Evolutionary conservation across 2,888 invertebrate species (phyloP).

Genomic region (Cyaniris semiargus): DNA sequence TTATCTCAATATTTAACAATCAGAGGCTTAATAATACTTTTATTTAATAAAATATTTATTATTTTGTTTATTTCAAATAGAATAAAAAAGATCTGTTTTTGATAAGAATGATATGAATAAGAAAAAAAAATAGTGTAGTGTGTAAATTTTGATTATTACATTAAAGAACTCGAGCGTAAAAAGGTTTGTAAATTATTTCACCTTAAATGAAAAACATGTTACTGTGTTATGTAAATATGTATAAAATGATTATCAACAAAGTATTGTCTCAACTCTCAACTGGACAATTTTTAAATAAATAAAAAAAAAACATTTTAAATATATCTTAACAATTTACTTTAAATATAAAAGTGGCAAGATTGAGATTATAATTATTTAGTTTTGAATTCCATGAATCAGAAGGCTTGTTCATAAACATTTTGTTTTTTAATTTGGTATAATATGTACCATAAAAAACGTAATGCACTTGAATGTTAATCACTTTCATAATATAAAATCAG

Average conservation of each 20-base stretch:
- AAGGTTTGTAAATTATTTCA: not conserved
- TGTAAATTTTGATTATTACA: not conserved
- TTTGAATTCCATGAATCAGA: not conserved
- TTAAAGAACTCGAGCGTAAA: not conserved
- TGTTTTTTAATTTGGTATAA: not conserved
- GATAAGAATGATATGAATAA: not conserved
- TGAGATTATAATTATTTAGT: not conserved
- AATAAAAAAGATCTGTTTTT: not conserved
- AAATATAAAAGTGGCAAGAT: not conserved
- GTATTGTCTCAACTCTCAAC: not conserved
- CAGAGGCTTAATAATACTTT: not conserved
- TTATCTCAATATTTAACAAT: not conserved
- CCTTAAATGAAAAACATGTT: not conserved
- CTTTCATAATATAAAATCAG: conserved; percentile 2
- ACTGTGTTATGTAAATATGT: not conserved
- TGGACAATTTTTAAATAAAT: too few species aligned
- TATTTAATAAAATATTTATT: not conserved
- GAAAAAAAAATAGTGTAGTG: not conserved
- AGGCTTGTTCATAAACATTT: not conserved
- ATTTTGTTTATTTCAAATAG: not conserved
- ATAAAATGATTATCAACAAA: not conserved
- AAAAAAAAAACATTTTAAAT: too few species aligned
- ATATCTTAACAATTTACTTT: not conserved
- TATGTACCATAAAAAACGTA: not conserved
- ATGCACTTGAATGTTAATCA: not conserved